These are phyloP conservation scores for Peromyscus attwateri DNA, from an alignment of 2,797 vertebrate species.

Conservation along the genomic window DNA sequence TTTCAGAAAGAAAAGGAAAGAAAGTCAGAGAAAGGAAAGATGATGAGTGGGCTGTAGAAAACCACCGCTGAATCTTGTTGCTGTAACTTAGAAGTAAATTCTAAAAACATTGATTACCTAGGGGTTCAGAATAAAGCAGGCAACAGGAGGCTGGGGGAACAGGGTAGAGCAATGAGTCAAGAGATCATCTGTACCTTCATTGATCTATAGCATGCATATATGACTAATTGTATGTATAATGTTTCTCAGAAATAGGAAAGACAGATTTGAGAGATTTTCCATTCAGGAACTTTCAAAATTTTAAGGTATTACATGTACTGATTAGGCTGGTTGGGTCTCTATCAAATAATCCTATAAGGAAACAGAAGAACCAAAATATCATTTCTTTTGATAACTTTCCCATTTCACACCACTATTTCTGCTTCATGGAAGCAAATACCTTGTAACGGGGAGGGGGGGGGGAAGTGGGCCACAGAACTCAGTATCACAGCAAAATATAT, in stretches of 20 bases:
- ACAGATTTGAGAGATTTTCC: neutral
- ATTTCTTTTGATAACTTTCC: neutral
- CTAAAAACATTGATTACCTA: neutral
- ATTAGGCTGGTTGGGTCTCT: neutral
- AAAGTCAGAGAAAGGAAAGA: neutral
- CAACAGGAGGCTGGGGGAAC: accelerated
- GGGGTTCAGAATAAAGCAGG: too few relatives aligned
- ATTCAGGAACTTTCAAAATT: neutral
- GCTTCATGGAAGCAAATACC: accelerated
- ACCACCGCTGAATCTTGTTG: neutral
- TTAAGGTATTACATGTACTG: neutral
- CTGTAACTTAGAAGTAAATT: too few relatives aligned
- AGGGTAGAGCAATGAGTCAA: too few relatives aligned
- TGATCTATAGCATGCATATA: neutral
- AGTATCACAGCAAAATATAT: neutral
- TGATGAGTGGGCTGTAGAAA: neutral
- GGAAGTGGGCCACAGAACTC: neutral
- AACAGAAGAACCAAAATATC: neutral
- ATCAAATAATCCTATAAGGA: neutral
- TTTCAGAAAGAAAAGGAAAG: neutral
- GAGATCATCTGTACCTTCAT: neutral
- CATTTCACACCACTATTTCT: neutral
- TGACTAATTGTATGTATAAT: neutral
- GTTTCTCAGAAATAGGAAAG: neutral
- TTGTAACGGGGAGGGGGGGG: neutral